Percentiles rank a stretch among this genome's conserved stretches.
Evolutionary conservation across 1,140 invertebrate species (phyloP).

Genomic region (Drosophila murphyi): DNA sequence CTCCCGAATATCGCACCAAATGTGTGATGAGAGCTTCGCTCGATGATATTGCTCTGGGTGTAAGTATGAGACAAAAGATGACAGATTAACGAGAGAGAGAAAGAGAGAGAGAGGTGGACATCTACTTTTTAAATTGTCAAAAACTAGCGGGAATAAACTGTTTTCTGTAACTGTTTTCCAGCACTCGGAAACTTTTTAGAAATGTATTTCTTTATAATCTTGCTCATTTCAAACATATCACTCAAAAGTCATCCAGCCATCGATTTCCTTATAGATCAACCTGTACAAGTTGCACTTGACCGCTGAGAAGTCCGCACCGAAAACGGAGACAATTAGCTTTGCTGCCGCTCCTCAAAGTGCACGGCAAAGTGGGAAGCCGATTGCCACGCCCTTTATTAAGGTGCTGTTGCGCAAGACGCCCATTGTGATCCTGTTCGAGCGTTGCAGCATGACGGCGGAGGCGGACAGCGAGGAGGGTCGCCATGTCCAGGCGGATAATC

Average conservation of each 20-base stretch:
- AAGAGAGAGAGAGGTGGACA: background rate
- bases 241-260: too few relatives aligned
- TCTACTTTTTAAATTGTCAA: too few relatives aligned
- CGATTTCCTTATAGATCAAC: conserved; percentile 49
- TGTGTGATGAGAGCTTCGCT: conserved; percentile 75
- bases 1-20: conserved; percentile 68
- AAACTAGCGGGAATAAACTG: too few relatives aligned
- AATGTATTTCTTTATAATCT: too few relatives aligned
- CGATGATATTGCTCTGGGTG: conserved; percentile 73
- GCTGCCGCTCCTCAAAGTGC: conserved; percentile 6
- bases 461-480: conserved; percentile 86
- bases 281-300: conserved; percentile 61
- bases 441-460: conserved; percentile 87
- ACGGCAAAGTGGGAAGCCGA: conserved; percentile 23
- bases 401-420: conserved; percentile 88
- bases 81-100: too few relatives aligned
- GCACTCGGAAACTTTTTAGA: too few relatives aligned
- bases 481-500: conserved; percentile 87
- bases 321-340: background rate
- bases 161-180: too few relatives aligned
- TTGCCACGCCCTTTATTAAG: conserved; percentile 84
- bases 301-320: conserved; percentile 19
- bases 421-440: conserved; percentile 88
- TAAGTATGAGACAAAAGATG: conserved; percentile 23
- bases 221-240: too few relatives aligned